These are phyloP conservation scores for Thunnus maccoyii DNA, from an alignment of 2,113 vertebrate genomes.

Conservation along the genomic window DNA sequence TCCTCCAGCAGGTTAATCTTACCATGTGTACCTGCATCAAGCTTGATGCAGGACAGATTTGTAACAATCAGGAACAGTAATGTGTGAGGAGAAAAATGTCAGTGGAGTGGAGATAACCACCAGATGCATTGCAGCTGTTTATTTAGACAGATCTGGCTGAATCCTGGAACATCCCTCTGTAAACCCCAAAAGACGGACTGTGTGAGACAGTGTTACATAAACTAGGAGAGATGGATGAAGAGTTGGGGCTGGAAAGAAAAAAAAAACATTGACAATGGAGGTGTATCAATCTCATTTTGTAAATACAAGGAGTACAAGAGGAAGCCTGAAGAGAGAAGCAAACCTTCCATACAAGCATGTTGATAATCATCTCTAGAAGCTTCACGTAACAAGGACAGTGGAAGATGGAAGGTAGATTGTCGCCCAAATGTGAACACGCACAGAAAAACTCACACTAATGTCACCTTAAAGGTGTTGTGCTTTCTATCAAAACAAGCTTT, in stretches of 20 bases:
- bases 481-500: slow-evolving; percentile 57
- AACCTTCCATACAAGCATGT: slow-evolving; percentile 12
- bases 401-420: slow-evolving; percentile 20
- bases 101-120: slow-evolving; percentile 22
- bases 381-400: background rate
- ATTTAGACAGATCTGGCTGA: slow-evolving; percentile 47
- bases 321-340: slow-evolving; percentile 19
- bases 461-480: slow-evolving; percentile 29
- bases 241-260: slow-evolving; percentile 16
- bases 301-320: slow-evolving; percentile 27
- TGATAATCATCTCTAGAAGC: slow-evolving; percentile 36
- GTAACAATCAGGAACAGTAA: slow-evolving; percentile 4
- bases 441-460: background rate
- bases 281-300: slow-evolving; percentile 49
- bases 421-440: slow-evolving; percentile 22
- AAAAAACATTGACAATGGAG: slow-evolving; percentile 8
- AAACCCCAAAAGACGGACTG: slow-evolving; percentile 29
- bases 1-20: slow-evolving; percentile 3
- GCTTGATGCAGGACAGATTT: slow-evolving; percentile 15
- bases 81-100: slow-evolving; percentile 6
- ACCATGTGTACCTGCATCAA: slow-evolving; percentile 1
- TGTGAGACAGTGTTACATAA: slow-evolving; percentile 24
- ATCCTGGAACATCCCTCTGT: slow-evolving; percentile 42
- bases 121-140: slow-evolving; percentile 55
- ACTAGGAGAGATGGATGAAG: slow-evolving; percentile 42